Conservation (phyloP, 2,797 vertebrate genomes). For the Peromyscus attwateri region DNA sequence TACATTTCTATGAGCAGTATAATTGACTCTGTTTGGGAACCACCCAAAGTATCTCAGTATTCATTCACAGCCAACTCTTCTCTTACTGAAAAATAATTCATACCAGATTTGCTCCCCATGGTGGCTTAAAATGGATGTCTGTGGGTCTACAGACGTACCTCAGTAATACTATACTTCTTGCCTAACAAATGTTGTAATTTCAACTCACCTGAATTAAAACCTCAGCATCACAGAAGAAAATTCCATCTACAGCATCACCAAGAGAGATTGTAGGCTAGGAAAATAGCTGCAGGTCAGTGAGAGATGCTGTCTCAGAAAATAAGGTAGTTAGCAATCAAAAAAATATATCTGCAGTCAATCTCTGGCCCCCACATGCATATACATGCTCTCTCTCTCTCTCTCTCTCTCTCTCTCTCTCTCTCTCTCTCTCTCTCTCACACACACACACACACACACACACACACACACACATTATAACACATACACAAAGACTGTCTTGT, state of each 20-base stretch:
- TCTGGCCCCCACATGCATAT: background rate
- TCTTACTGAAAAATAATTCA: background rate
- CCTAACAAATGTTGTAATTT: background rate
- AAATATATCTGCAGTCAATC: background rate
- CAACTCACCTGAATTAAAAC: background rate
- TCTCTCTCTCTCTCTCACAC: background rate
- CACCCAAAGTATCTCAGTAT: background rate
- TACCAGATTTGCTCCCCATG: background rate
- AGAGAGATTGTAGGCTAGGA: background rate
- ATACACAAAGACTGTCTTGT: background rate
- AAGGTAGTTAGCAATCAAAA: background rate
- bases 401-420: background rate
- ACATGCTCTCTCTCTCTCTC: background rate
- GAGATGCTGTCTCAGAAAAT: background rate
- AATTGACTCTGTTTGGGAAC: background rate
- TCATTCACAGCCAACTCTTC: background rate
- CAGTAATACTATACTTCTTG: background rate
- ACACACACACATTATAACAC: background rate
- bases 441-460: background rate
- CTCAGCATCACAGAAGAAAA: background rate
- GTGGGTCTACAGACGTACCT: background rate
- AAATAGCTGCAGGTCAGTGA: background rate
- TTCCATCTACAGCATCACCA: background rate
- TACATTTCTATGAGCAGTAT: background rate
- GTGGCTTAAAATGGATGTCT: constrained; percentile 8